Conservation (phyloP, 2,113 vertebrate genomes). For the Onychostoma macrolepis region DNA sequence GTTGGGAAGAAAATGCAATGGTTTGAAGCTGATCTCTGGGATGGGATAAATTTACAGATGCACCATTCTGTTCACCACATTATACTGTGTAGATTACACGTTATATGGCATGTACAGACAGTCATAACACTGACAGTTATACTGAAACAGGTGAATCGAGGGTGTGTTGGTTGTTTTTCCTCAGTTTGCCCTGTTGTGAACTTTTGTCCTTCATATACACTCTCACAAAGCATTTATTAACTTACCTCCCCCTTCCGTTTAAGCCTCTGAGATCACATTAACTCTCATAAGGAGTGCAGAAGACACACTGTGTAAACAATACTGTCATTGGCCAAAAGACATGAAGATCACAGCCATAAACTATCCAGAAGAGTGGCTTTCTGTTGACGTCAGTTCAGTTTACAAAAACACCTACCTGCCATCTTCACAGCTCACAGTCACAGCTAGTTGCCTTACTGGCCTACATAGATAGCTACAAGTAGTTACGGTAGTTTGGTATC, state of each 20-base stretch:
- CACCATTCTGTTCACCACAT: not conserved
- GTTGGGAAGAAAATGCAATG: not conserved
- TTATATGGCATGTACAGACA: not conserved
- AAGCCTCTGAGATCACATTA: not conserved
- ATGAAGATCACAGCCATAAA: conserved; percentile 11
- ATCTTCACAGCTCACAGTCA: not conserved
- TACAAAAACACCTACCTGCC: not conserved
- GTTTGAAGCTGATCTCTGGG: not conserved
- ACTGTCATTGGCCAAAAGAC: not conserved
- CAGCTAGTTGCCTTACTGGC: not conserved
- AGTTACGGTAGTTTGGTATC: too few species aligned
- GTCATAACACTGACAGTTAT: not conserved
- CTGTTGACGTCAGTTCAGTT: not conserved
- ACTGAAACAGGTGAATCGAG: not conserved
- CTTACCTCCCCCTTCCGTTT: not conserved
- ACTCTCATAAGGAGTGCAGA: not conserved
- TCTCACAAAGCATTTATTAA: conserved; percentile 21
- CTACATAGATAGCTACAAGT: not conserved
- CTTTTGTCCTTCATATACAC: not conserved
- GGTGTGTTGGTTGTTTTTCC: not conserved
- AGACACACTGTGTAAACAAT: conserved; percentile 15
- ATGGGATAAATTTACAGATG: not conserved
- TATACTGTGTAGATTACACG: not conserved
- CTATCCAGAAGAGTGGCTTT: not conserved
- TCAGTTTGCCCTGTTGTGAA: conserved; percentile 1